phyloP scores from a whole-genome alignment of 2,113 vertebrate species.

The Anarhynchus alexandrinus region DNA sequence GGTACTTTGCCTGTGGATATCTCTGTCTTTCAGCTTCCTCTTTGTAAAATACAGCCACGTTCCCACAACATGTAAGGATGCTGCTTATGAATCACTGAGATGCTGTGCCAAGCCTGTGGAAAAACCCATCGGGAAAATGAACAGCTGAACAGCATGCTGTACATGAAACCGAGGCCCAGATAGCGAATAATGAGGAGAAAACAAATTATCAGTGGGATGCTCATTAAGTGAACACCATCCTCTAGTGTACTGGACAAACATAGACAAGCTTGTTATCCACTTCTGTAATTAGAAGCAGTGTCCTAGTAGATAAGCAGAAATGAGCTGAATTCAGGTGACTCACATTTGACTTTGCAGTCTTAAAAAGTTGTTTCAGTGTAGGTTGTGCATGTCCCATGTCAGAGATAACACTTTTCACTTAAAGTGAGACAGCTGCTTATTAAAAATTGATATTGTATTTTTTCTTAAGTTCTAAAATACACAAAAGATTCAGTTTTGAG shows the following conservation, averaged over 20 bases:
- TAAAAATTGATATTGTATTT: neutral
- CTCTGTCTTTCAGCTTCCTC: neutral
- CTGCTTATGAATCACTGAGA: neutral
- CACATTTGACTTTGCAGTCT: neutral
- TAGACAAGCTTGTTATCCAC: constrained; percentile 3
- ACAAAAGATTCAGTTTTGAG: neutral
- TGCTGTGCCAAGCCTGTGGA: neutral
- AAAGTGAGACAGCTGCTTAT: neutral
- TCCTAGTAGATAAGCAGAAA: neutral
- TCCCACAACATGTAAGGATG: neutral
- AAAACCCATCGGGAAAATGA: constrained; percentile 5
- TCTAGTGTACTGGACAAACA: neutral
- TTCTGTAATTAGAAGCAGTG: constrained; percentile 14
- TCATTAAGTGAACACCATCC: constrained; percentile 47
- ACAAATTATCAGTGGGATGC: constrained; percentile 52
- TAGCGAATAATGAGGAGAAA: constrained; percentile 47
- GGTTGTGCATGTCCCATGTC: neutral
- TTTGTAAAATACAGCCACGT: neutral
- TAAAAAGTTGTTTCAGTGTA: neutral
- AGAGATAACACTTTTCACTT: neutral
- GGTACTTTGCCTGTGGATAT: neutral
- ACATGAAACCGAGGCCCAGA: constrained; percentile 24
- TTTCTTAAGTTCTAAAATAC: neutral
- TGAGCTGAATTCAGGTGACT: neutral
- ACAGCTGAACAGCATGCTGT: constrained; percentile 33